Conservation (phyloP, 2,797 vertebrate genomes). For the Moxostoma hubbsi region DNA sequence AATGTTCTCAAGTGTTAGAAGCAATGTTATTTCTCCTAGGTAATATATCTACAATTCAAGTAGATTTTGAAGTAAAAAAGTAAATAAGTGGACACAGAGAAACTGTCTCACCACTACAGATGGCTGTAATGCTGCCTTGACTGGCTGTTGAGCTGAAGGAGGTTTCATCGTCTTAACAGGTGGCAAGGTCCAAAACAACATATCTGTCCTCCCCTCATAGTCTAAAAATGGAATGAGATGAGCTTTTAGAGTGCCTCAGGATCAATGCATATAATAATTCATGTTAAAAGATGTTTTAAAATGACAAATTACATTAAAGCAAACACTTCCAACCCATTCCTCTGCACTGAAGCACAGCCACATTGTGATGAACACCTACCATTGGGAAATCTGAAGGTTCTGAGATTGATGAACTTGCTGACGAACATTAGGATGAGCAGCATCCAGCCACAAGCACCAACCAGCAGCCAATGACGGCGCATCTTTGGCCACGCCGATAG, state of each 20-base stretch:
- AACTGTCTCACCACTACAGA: conserved; percentile 77
- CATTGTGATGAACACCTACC: conserved; percentile 73
- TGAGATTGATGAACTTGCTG: conserved; percentile 91
- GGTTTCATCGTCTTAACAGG: conserved; percentile 73
- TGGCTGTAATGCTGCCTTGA: conserved; percentile 68
- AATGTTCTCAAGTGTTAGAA: background rate
- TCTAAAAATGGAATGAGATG: conserved; percentile 67
- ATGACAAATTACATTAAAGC: background rate
- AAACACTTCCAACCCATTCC: background rate
- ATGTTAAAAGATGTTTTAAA: background rate
- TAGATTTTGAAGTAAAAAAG: background rate
- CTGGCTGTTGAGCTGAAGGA: conserved; percentile 55
- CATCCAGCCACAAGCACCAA: conserved; percentile 95
- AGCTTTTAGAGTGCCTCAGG: background rate
- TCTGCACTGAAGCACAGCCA: background rate
- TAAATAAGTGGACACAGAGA: background rate
- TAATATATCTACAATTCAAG: background rate
- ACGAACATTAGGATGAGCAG: conserved; percentile 96
- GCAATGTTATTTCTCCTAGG: background rate
- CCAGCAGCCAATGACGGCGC: conserved; percentile 95
- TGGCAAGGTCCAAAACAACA: conserved; percentile 79
- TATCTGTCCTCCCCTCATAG: conserved; percentile 78
- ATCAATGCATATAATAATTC: background rate
- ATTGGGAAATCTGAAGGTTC: conserved; percentile 82
- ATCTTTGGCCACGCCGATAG: conserved; percentile 76